A percentile compares a stretch with the other conserved stretches of the same genome.
Evolutionary conservation across 2,113 vertebrate species (phyloP).

Genomic region (Antechinus stuartii): DNA sequence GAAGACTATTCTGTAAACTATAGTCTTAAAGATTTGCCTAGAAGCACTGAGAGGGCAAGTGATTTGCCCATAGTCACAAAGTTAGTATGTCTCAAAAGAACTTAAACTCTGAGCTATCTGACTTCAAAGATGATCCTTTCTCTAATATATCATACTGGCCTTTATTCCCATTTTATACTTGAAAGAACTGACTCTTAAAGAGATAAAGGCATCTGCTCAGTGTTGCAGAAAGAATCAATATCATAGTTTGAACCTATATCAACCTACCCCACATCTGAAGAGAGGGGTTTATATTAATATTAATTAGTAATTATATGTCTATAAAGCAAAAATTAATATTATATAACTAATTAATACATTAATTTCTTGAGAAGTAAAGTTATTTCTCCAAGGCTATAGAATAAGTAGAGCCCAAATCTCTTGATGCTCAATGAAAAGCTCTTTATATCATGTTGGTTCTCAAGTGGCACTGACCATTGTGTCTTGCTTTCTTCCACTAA

Average conservation of each 20-base stretch:
- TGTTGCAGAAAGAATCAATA: not conserved
- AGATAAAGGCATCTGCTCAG: rapidly evolving
- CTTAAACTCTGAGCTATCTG: not conserved
- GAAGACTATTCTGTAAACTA: not conserved
- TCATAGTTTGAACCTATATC: not conserved
- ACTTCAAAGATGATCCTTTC: not conserved
- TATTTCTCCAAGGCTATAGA: not conserved
- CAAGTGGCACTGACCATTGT: not conserved
- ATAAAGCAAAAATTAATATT: too few relatives aligned
- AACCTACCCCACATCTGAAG: not conserved
- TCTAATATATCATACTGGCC: not conserved
- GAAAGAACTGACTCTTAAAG: not conserved
- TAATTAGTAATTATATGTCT: too few relatives aligned
- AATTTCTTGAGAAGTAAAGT: not conserved
- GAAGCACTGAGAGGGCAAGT: not conserved
- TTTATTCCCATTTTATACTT: not conserved
- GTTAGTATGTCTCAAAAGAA: not conserved
- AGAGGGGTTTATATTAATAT: not conserved
- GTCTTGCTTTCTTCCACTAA: not conserved
- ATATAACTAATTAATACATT: too few relatives aligned
- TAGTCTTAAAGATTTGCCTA: not conserved
- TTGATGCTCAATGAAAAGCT: not conserved
- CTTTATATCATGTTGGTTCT: not conserved
- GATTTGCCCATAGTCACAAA: not conserved
- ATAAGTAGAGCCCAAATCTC: not conserved